phyloP scores from a whole-genome alignment of 1,140 invertebrate species.

The Pseudomyrmex gracilis region DNA sequence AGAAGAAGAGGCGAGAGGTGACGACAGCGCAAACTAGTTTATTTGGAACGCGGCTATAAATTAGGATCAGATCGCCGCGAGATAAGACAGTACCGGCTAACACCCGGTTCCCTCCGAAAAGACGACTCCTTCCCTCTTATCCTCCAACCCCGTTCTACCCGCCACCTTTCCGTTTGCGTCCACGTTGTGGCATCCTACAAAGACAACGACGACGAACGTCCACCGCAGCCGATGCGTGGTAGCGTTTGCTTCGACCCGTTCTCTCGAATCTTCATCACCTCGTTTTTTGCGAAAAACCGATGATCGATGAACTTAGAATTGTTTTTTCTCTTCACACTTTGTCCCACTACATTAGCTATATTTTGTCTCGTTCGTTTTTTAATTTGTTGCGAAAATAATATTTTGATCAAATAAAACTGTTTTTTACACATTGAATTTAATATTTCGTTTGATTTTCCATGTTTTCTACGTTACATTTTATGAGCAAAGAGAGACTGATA shows the following conservation, averaged over 20 bases:
- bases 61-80: slow-evolving; percentile 86
- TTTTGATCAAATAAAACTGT: neutral
- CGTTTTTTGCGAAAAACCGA: slow-evolving; percentile 5
- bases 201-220: slow-evolving; percentile 52
- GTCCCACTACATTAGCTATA: neutral
- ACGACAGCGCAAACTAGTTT: slow-evolving; percentile 86
- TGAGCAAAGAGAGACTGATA: neutral
- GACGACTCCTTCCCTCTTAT: slow-evolving; percentile 67
- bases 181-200: slow-evolving; percentile 56
- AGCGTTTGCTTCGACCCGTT: slow-evolving; percentile 29
- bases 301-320: neutral
- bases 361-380: neutral
- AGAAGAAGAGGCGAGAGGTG: slow-evolving; percentile 76
- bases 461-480: neutral
- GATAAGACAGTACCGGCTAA: slow-evolving; percentile 85
- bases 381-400: neutral
- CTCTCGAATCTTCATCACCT: slow-evolving; percentile 38
- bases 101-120: slow-evolving; percentile 84
- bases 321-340: neutral
- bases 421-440: neutral
- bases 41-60: slow-evolving; percentile 86
- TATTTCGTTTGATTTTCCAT: too few species aligned
- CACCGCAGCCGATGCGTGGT: slow-evolving; percentile 52
- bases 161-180: slow-evolving; percentile 56
- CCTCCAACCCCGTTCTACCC: slow-evolving; percentile 36